A percentile compares a stretch with the other conserved stretches of the same genome.
phyloP scores from a whole-genome alignment of 2,113 vertebrate genomes.

The Lophotis ruficrista region DNA sequence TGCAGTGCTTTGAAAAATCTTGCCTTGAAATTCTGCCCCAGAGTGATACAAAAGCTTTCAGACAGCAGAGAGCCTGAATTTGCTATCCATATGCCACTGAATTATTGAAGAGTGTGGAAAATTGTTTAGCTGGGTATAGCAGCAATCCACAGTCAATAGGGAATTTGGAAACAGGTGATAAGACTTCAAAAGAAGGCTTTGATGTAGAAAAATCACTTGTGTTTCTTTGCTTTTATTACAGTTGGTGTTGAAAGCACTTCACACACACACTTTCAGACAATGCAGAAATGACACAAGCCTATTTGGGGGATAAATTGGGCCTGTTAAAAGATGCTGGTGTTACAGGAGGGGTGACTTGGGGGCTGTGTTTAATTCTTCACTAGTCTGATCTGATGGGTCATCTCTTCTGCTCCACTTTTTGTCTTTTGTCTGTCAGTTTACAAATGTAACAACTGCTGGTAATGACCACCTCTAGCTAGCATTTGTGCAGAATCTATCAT shows the following conservation, averaged over 20 bases:
- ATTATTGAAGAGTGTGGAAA: not conserved
- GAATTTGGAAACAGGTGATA: slow-evolving; percentile 13
- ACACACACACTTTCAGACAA: not conserved
- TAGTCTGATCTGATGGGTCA: not conserved
- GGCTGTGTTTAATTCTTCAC: not conserved
- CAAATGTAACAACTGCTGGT: not conserved
- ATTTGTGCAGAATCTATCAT: not conserved
- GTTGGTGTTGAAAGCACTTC: not conserved
- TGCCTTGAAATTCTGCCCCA: slow-evolving; percentile 9
- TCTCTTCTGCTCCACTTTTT: not conserved
- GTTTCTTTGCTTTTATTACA: not conserved
- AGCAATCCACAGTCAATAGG: not conserved
- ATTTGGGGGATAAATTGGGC: not conserved
- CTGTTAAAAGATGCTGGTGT: not conserved
- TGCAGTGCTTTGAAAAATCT: slow-evolving; percentile 1
- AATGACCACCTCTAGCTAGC: not conserved
- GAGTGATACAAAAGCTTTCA: not conserved
- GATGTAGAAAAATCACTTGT: not conserved
- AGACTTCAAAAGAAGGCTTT: not conserved
- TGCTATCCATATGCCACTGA: not conserved
- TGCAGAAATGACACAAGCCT: not conserved
- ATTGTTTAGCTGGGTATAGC: not conserved
- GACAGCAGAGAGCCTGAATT: not conserved
- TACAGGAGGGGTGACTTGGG: not conserved
- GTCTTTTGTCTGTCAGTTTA: not conserved